Percentiles rank a stretch among this genome's conserved stretches.
These are phyloP conservation scores for Apogon hyalosoma DNA, from an alignment of 2,797 vertebrate species.

Conservation along the genomic window DNA sequence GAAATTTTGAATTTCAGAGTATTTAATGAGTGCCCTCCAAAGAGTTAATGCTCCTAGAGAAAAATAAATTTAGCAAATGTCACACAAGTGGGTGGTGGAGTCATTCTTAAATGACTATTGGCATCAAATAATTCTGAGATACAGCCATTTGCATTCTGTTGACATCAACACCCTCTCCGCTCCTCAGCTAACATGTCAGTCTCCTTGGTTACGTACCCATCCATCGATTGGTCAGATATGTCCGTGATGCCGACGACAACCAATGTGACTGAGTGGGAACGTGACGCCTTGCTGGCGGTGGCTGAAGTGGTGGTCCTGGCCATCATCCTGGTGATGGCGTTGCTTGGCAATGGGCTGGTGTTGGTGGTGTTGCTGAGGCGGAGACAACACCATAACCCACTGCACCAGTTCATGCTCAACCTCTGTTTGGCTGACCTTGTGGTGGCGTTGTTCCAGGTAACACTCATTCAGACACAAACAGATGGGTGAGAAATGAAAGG, in stretches of 20 bases:
- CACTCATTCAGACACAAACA: background rate
- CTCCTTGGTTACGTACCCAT: conserved; percentile 63
- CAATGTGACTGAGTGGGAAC: conserved; percentile 58
- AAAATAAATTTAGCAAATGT: too few relatives aligned
- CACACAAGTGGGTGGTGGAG: too few relatives aligned
- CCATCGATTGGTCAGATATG: conserved; percentile 26
- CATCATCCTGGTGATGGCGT: conserved; percentile 82
- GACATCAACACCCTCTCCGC: background rate
- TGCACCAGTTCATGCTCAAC: conserved; percentile 90
- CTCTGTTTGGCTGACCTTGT: conserved; percentile 89
- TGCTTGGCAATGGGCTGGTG: conserved; percentile 86
- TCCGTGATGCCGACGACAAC: conserved; percentile 40
- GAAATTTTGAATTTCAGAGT: too few relatives aligned
- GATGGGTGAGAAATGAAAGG: background rate
- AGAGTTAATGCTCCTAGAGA: too few relatives aligned
- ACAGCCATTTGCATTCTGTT: background rate
- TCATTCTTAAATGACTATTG: too few relatives aligned
- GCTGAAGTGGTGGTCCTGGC: conserved; percentile 87
- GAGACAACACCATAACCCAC: conserved; percentile 82
- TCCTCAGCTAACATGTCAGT: conserved; percentile 64
- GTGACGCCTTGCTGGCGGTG: conserved; percentile 77
- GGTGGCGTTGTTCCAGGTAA: conserved; percentile 90
- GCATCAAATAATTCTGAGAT: background rate
- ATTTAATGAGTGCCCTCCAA: too few relatives aligned
- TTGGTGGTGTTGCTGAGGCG: conserved; percentile 82